Conservation (phyloP, 2,113 vertebrate species). For the Ictidomys tridecemlineatus region DNA sequence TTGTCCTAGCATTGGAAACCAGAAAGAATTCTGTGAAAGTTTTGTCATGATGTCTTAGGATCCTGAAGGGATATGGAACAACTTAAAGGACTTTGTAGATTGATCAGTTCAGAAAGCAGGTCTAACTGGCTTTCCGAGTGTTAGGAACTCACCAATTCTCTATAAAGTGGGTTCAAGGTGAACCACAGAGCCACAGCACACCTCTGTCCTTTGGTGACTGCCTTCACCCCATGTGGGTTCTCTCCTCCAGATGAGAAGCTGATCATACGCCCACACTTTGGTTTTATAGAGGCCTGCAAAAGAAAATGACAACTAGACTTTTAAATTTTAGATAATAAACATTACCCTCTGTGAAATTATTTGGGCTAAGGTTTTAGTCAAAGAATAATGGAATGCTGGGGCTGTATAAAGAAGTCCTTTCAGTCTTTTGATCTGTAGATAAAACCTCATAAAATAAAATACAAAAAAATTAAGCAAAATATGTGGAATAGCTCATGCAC, state of each 20-base stretch:
- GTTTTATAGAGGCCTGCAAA: slow-evolving; percentile 95
- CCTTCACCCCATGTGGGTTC: slow-evolving; percentile 97
- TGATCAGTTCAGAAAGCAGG: neutral
- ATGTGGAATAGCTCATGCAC: too few relatives aligned
- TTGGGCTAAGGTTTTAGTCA: neutral
- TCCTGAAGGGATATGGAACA: neutral
- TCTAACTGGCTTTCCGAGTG: neutral
- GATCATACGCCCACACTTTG: slow-evolving; percentile 96
- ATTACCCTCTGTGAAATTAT: neutral
- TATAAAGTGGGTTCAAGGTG: slow-evolving; percentile 95
- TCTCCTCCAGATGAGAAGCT: slow-evolving; percentile 98
- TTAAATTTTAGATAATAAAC: neutral
- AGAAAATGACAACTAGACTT: neutral
- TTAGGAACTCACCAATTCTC: slow-evolving; percentile 93
- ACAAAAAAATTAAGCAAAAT: neutral
- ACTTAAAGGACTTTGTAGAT: neutral
- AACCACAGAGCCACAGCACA: slow-evolving; percentile 98
- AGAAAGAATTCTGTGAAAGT: neutral
- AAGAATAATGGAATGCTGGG: neutral
- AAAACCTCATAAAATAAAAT: neutral
- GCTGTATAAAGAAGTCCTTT: neutral
- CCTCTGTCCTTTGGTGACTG: slow-evolving; percentile 95
- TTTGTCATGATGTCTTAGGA: neutral
- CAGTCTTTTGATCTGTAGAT: neutral
- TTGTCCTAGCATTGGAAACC: neutral